phyloP scores from a whole-genome alignment of 2,113 vertebrate species.

The Myiagra hebetior region DNA sequence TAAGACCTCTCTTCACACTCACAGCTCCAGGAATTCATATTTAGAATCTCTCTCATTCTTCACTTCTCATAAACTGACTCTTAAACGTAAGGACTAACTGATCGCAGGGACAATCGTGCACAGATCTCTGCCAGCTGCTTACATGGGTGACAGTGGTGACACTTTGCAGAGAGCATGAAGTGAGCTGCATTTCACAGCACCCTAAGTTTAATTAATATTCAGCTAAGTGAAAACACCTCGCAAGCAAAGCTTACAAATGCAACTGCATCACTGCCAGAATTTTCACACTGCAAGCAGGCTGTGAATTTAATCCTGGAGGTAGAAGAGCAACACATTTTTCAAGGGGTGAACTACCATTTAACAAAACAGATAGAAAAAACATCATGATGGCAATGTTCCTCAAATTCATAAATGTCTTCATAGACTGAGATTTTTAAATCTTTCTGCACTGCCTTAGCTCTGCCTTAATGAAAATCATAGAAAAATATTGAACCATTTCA shows the following conservation, averaged over 20 bases:
- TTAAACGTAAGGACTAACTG: background rate
- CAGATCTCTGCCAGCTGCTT: background rate
- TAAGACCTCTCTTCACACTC: background rate
- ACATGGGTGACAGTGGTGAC: background rate
- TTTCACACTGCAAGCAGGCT: background rate
- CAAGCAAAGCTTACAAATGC: background rate
- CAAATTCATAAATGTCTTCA: background rate
- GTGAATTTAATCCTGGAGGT: background rate
- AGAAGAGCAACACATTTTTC: background rate
- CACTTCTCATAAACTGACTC: background rate
- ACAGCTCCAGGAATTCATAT: background rate
- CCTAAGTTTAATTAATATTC: background rate
- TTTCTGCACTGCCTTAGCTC: background rate
- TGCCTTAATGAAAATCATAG: background rate
- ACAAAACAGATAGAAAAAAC: background rate
- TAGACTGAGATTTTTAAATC: background rate
- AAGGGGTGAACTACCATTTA: background rate
- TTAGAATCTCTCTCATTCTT: background rate
- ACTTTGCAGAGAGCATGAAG: background rate
- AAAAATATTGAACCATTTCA: background rate
- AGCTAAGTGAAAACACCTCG: background rate
- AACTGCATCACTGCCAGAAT: background rate
- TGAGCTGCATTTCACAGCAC: background rate
- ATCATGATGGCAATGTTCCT: background rate
- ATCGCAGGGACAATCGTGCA: rapidly evolving